Conservation (phyloP, 2,113 vertebrate genomes). For the Oophaga pumilio region DNA sequence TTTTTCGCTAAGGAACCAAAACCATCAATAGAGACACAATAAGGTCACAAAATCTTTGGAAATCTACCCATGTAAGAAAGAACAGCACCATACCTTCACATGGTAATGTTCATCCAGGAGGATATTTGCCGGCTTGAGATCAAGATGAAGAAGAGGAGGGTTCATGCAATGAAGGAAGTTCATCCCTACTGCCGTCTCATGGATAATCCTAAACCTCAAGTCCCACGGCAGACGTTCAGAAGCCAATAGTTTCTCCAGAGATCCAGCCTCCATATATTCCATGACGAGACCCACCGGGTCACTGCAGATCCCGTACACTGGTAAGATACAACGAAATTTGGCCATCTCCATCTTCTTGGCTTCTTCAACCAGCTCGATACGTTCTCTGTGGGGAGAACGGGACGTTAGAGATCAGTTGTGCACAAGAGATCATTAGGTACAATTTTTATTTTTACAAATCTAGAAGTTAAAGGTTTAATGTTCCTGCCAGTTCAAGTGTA, state of each 20-base stretch:
- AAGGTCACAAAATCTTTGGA: too few species aligned
- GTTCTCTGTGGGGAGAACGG: conserved; percentile 77
- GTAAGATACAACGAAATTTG: conserved; percentile 94
- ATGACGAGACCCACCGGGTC: conserved; percentile 93
- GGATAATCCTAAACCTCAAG: conserved; percentile 91
- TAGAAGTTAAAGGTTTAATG: not conserved
- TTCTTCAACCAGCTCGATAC: conserved; percentile 88
- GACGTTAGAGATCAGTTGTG: conserved; percentile 3
- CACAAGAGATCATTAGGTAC: not conserved
- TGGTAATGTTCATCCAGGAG: conserved; percentile 96
- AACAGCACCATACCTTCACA: conserved; percentile 78
- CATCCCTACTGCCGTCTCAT: conserved; percentile 96
- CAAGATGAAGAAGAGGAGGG: conserved; percentile 91
- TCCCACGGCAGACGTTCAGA: conserved; percentile 91
- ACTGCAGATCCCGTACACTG: conserved; percentile 92
- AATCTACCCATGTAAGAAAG: not conserved
- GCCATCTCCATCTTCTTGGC: conserved; percentile 98
- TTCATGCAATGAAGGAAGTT: conserved; percentile 98
- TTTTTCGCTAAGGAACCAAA: not conserved
- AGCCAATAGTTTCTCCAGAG: conserved; percentile 89
- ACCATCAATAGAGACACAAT: too few species aligned
- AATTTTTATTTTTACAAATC: not conserved
- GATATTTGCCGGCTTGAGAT: conserved; percentile 97
- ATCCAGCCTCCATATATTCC: conserved; percentile 98
- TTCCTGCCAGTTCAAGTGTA: not conserved